Base-by-base conservation (phyloP, 2,888 invertebrate genomes). In the Rhagonycha lutea region DNA sequence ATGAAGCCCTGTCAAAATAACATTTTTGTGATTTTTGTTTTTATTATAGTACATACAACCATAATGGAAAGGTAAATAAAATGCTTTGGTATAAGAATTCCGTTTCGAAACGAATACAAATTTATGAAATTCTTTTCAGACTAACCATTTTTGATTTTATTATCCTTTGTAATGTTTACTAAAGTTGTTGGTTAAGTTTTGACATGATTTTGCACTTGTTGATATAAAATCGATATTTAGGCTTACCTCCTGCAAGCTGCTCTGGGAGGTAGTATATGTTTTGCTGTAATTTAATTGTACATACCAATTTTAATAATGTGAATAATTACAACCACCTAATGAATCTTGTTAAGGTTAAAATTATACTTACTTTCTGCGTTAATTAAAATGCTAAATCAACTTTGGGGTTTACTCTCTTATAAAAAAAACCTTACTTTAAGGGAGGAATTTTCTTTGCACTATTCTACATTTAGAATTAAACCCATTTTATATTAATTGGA, bases 131-230 rank as follows among this genome's bases (percentile, higher is more conserved):
- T 47, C 47, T 12, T 47, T 8, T 2, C 47, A 47, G 47, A 47
- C n/a, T 47, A 47, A 47, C n/a, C 47, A 47, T 47, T 47, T 47
- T 47, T 65, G 63, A 26, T 65, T 65, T 65, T 65, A 24, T 65
- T 65, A 65, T 65, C 63, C 11, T 65, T 65, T 24, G 47, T 5
- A n/a, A n/a, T 24, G 63, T 65, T 65, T 65, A 18, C 63, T 65
- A 65, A 26, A 65, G 24, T 26, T 65, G 23, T 26, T 24, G 12
- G 24, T 65, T 65, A 24, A 18, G 24, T 24, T 65, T 24, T 8
- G n/a, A 65, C 63, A 65, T 65, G 63, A 65, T 23, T 65, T 65
- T 65, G 63, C 63, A 65, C 63, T 65, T 65, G 63, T 65, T 65
- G 63, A 65, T 65, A 65, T 26, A 65, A 65, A 65, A 65, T 65